phyloP scores from a whole-genome alignment of 92 coral and sea anemone species.

The Bergia sp. region DNA sequence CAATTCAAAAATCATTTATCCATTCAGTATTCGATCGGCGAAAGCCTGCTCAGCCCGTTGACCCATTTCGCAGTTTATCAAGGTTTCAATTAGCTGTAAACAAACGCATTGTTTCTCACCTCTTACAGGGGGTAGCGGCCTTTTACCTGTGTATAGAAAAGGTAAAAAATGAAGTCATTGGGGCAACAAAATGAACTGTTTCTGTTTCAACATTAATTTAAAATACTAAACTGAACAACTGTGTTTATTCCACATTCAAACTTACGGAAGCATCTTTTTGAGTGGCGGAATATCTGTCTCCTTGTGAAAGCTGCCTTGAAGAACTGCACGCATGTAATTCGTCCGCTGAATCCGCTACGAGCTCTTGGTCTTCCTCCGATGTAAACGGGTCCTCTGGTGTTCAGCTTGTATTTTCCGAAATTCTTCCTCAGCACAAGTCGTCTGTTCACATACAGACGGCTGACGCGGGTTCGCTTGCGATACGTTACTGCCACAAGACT shows the following conservation, averaged over 20 bases:
- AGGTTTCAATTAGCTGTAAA: too few relatives aligned
- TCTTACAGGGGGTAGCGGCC: too few relatives aligned
- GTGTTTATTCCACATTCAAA: background rate
- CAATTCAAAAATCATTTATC: too few relatives aligned
- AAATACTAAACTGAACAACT: background rate
- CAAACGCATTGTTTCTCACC: too few relatives aligned
- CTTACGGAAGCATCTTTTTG: conserved; percentile 20
- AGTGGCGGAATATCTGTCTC: background rate
- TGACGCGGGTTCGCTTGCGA: conserved; percentile 54
- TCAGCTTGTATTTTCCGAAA: conserved; percentile 13
- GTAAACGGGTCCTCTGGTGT: conserved; percentile 31
- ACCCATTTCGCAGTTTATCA: too few relatives aligned
- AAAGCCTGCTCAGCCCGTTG: too few relatives aligned
- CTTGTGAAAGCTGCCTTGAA: background rate
- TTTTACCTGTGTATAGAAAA: too few relatives aligned
- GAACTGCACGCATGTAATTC: conserved; percentile 27
- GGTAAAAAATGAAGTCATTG: too few relatives aligned
- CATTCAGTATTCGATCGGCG: too few relatives aligned
- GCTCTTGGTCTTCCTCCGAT: background rate
- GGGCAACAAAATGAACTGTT: too few relatives aligned
- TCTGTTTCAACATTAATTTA: background rate
- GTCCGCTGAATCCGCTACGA: conserved; percentile 24
- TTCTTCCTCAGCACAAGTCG: conserved; percentile 4
- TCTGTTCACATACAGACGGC: conserved; percentile 59
- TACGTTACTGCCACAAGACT: conserved; percentile 70